These are phyloP conservation scores for Regulus satrapa DNA, from an alignment of 2,113 vertebrate genomes.

Conservation along the genomic window DNA sequence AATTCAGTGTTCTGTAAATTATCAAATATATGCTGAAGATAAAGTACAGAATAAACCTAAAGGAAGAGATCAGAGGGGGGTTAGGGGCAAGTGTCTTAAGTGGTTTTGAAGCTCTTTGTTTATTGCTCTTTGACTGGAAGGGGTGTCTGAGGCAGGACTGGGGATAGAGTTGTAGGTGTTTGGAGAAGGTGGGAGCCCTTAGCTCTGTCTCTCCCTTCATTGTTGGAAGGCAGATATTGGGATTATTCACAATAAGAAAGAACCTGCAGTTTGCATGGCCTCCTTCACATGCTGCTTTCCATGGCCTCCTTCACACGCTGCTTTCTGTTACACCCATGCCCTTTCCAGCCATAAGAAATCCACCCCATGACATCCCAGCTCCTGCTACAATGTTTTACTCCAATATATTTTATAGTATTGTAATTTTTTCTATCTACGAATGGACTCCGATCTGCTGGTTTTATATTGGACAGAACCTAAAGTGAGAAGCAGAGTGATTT, in stretches of 20 bases:
- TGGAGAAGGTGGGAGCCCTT: neutral
- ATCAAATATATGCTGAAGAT: neutral
- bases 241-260: neutral
- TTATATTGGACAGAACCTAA: neutral
- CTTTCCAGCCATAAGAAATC: neutral
- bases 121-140: neutral
- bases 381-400: neutral
- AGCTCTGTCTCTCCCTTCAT: neutral
- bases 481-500: neutral
- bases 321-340: neutral
- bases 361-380: neutral
- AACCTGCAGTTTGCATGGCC: neutral
- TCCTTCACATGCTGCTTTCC: neutral
- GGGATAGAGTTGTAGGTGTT: neutral
- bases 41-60: neutral
- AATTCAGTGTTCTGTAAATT: neutral
- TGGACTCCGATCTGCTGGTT: neutral
- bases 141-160: neutral
- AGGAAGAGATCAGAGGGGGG: neutral
- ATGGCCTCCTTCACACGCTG: neutral
- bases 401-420: neutral
- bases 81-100: rapidly evolving
- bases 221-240: neutral
- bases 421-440: neutral
- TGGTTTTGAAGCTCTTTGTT: neutral